Evolutionary conservation across 2,797 vertebrate species (phyloP).

Genomic region (Poeciliopsis turneri): DNA sequence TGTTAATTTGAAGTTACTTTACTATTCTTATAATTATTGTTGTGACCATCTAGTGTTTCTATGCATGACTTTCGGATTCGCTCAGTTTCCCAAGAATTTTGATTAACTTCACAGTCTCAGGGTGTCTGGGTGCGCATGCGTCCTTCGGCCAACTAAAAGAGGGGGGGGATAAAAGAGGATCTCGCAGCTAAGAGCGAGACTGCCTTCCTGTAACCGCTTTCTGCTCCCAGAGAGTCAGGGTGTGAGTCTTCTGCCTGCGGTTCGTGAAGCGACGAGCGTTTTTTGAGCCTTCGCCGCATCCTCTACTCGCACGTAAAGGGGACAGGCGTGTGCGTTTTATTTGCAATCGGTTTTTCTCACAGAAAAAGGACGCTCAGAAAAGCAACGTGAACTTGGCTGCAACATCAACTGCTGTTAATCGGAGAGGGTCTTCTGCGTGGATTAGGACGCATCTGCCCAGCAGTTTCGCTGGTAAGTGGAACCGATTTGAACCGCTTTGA

Average conservation of each 20-base stretch:
- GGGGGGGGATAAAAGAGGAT: background rate
- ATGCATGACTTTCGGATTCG: background rate
- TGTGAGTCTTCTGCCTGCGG: fast-evolving
- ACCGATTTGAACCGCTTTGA: background rate
- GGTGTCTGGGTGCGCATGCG: slow-evolving; percentile 63
- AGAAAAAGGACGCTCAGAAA: slow-evolving; percentile 16
- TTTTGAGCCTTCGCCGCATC: slow-evolving; percentile 5
- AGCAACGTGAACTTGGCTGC: slow-evolving; percentile 50
- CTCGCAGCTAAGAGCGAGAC: slow-evolving; percentile 25
- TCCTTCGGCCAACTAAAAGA: background rate
- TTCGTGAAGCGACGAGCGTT: background rate
- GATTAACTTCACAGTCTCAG: background rate
- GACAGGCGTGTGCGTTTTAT: background rate
- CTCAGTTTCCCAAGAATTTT: slow-evolving; percentile 25
- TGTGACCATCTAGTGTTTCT: background rate
- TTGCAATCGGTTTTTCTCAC: background rate
- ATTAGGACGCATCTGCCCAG: slow-evolving; percentile 13
- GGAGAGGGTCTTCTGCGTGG: slow-evolving; percentile 23
- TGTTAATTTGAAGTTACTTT: background rate
- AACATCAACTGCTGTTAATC: slow-evolving; percentile 38
- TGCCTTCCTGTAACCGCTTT: slow-evolving; percentile 23
- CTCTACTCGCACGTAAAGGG: background rate
- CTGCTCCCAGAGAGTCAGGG: background rate
- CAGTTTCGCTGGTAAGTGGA: slow-evolving; percentile 54
- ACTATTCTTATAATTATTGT: background rate